Evolutionary conservation across 2,888 invertebrate genomes (phyloP).

Genomic region (Rhaphigaster nebulosa): DNA sequence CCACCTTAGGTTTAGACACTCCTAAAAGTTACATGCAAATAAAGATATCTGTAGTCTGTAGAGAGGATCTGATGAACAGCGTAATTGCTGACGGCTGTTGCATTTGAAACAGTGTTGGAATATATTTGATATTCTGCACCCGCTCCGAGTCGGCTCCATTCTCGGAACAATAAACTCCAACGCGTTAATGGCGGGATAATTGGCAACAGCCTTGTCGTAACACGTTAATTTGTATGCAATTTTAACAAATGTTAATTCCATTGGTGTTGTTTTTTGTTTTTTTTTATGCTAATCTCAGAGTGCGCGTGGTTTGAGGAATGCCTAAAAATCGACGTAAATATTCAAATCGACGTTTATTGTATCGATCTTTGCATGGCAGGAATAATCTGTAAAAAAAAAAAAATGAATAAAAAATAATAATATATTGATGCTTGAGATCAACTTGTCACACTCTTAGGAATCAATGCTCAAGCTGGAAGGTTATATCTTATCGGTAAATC

Average conservation of each 20-base stretch:
- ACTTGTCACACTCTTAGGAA: too few relatives aligned
- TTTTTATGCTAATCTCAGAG: neutral
- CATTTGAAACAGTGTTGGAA: neutral
- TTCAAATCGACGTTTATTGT: neutral
- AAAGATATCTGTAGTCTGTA: neutral
- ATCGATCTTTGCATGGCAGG: neutral
- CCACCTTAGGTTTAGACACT: too few relatives aligned
- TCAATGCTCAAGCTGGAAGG: too few relatives aligned
- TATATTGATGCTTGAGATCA: neutral
- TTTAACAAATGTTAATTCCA: constrained; percentile 6
- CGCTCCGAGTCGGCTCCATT: neutral
- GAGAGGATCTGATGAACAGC: neutral
- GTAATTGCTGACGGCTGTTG: neutral
- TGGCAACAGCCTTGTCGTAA: neutral
- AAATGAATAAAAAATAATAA: neutral
- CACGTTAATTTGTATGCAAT: neutral
- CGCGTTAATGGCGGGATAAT: neutral
- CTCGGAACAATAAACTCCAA: neutral
- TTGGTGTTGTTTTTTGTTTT: neutral
- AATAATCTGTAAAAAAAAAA: neutral
- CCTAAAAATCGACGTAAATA: neutral
- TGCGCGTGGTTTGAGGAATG: neutral
- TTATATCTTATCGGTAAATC: too few relatives aligned
- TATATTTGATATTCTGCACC: neutral
- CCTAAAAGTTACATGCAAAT: neutral